Evolutionary conservation across 1,140 invertebrate species (phyloP).

Genomic region (Cyphomyrmex costatus): DNA sequence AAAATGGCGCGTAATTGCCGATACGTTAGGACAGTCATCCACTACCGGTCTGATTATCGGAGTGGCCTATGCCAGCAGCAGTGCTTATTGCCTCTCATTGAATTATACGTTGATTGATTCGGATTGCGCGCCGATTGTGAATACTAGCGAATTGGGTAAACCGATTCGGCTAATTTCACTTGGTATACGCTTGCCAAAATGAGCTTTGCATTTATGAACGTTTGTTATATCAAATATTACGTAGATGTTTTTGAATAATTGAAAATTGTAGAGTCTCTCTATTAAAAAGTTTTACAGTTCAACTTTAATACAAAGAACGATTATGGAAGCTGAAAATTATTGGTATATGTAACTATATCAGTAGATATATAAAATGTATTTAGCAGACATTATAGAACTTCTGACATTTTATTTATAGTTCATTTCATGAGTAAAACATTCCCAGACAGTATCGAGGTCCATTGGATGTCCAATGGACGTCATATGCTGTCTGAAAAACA

Average conservation of each 20-base stretch:
- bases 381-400: not conserved
- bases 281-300: not conserved
- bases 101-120: slow-evolving; percentile 63
- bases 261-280: not conserved
- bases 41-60: slow-evolving; percentile 52
- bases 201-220: slow-evolving; percentile 31
- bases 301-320: not conserved
- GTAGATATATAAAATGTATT: not conserved
- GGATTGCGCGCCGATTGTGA: slow-evolving; percentile 55
- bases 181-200: slow-evolving; percentile 30
- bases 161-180: slow-evolving; percentile 47
- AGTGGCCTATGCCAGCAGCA: slow-evolving; percentile 20
- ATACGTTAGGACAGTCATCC: slow-evolving; percentile 44
- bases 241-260: not conserved
- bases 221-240: slow-evolving; percentile 8
- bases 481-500: too few relatives aligned
- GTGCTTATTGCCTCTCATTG: slow-evolving; percentile 62
- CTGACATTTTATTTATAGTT: not conserved
- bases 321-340: not conserved
- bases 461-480: too few relatives aligned
- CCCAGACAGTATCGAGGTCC: too few relatives aligned
- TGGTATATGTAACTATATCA: not conserved
- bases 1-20: slow-evolving; percentile 18
- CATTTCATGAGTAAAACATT: too few relatives aligned
- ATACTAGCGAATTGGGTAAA: slow-evolving; percentile 61